Base-by-base conservation (phyloP, 2,797 vertebrate genomes). In the Lepus townsendii region DNA sequence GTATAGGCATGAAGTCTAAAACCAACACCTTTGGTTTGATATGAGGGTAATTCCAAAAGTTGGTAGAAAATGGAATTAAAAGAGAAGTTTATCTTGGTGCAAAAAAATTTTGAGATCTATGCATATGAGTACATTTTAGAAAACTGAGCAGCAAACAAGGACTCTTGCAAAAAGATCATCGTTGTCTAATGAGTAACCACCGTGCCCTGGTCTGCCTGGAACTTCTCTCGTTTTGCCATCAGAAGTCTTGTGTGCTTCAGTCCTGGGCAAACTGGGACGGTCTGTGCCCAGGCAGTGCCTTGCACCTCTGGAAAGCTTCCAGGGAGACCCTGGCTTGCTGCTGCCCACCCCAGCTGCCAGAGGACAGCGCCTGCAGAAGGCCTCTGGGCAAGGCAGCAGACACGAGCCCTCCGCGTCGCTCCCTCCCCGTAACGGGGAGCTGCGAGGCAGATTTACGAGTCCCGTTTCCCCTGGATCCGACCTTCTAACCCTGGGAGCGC, bases 381-480 rank as follows among this genome's bases (percentile, higher is more conserved):
- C 38, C 54, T 27, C 27, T 7, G 7, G 47, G 60, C 82, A 71
- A 89, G 42, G 47, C 5, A 0, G 7, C 63, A 7, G 11, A 27
- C 38, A 26, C 12, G 50, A 79, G 50, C 5, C 52, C 20, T 50
- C 63, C 69, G 71, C 50, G 42, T 83, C 54, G 13, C 2, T 42
- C 30, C 50, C 82, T 88, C 79, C 42, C 52, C 94, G 54, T 88
- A 83, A 84, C 57, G 62, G 69, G 63, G 84, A 92, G 93, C 88
- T 94, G 93, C 84, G 76, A 91, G 79, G 76, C 84, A 72, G 95
- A 96, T 97, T 97, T 97, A 96, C 80, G 94, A 88, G 75, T 94
- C 50, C 3, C 87, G 90, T 77, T 96, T 97, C 97, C 94, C 94
- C 78, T 80, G 85, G 75, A 78, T 78, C 62, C 80, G 52, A 94